These are phyloP conservation scores for Asobara japonica DNA, from an alignment of 1,140 invertebrate species.

Conservation along the genomic window DNA sequence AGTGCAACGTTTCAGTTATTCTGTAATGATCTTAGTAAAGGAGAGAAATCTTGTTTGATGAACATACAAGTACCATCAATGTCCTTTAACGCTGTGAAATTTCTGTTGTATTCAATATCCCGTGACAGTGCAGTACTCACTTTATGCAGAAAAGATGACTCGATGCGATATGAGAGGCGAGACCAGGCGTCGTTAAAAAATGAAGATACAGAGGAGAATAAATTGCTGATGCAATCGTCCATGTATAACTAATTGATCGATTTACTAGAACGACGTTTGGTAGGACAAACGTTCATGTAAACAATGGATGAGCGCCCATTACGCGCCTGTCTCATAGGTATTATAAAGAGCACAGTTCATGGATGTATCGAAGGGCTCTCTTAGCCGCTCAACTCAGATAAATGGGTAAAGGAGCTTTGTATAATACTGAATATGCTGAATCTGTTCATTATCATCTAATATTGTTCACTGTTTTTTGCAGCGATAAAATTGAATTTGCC, in stretches of 20 bases:
- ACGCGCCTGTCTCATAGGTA: slow-evolving; percentile 8
- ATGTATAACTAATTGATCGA: slow-evolving; percentile 52
- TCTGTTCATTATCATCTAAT: too few relatives aligned
- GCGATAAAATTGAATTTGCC: too few relatives aligned
- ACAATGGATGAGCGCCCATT: slow-evolving; percentile 47
- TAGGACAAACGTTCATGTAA: slow-evolving; percentile 48
- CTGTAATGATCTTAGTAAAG: background rate
- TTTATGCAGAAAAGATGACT: background rate
- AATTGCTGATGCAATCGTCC: slow-evolving; percentile 21
- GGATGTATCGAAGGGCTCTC: background rate
- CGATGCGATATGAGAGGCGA: background rate
- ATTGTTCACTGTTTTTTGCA: too few relatives aligned
- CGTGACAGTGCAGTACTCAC: background rate
- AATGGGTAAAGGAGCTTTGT: too few relatives aligned
- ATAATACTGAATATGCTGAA: too few relatives aligned
- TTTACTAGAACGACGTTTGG: slow-evolving; percentile 52
- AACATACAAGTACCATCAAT: too few relatives aligned
- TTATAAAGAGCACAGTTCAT: slow-evolving; percentile 47
- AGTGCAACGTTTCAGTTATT: background rate
- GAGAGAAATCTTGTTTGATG: background rate
- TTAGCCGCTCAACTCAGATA: background rate
- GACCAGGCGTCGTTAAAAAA: too few relatives aligned
- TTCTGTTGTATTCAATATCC: background rate
- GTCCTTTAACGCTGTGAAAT: too few relatives aligned
- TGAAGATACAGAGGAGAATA: background rate